phyloP scores from a whole-genome alignment of 2,888 invertebrate genomes.

The Eupithecia abbreviata region DNA sequence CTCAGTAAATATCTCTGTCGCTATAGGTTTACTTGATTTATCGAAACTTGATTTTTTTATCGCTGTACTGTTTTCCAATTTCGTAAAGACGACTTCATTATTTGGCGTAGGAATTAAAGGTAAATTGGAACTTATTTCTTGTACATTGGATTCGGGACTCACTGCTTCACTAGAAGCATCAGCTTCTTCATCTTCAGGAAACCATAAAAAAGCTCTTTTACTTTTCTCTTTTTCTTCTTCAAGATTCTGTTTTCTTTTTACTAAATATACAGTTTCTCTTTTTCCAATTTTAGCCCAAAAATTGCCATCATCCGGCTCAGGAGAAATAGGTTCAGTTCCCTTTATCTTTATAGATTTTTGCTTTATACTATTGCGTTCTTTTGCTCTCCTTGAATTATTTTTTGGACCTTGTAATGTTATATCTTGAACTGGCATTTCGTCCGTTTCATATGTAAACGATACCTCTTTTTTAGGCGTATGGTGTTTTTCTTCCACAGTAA shows the following conservation, averaged over 20 bases:
- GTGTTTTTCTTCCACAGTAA: constrained; percentile 84
- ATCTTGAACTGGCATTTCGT: constrained; percentile 48
- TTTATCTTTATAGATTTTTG: constrained; percentile 47
- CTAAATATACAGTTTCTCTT: constrained; percentile 86
- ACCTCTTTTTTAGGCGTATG: constrained; percentile 69
- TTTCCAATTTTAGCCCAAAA: constrained; percentile 87
- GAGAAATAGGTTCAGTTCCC: constrained; percentile 56
- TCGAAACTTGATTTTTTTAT: constrained; percentile 12
- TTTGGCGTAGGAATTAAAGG: background rate
- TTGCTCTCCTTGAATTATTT: constrained; percentile 36
- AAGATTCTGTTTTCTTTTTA: constrained; percentile 81
- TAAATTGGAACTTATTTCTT: constrained; percentile 2
- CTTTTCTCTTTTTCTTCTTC: constrained; percentile 71
- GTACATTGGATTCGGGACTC: constrained; percentile 1
- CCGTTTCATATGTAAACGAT: constrained; percentile 65
- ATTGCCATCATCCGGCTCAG: constrained; percentile 79
- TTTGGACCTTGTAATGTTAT: constrained; percentile 41
- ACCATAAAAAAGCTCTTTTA: constrained; percentile 70
- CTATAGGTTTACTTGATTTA: constrained; percentile 10
- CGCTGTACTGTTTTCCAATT: constrained; percentile 26
- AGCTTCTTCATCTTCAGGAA: constrained; percentile 61
- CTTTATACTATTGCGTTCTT: constrained; percentile 56
- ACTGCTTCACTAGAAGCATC: constrained; percentile 9
- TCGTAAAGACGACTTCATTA: constrained; percentile 13
- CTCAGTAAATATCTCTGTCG: background rate